Percentiles rank a stretch among this genome's conserved stretches.
Conservation (phyloP, 2,888 invertebrate species). For the Gastrophysa polygoni region DNA sequence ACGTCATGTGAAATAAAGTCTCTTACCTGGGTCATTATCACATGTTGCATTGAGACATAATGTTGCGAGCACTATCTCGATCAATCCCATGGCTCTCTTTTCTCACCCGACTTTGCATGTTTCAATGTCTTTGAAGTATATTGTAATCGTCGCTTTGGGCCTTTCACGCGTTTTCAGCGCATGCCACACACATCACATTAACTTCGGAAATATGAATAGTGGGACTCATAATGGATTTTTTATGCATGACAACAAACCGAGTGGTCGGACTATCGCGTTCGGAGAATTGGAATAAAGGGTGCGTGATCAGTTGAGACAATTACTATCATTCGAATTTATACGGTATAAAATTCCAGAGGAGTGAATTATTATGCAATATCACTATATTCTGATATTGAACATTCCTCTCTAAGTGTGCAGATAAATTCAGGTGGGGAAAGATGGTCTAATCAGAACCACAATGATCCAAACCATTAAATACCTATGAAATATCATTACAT, state of each 20-base stretch:
- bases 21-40: constrained; percentile 34
- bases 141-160: background rate
- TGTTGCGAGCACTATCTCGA: constrained; percentile 38
- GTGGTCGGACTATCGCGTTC: too few species aligned
- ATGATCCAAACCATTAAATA: too few species aligned
- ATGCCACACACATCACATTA: background rate
- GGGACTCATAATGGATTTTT: constrained; percentile 1
- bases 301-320: too few species aligned
- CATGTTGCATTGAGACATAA: constrained; percentile 43
- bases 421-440: too few species aligned
- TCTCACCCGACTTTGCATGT: constrained; percentile 21
- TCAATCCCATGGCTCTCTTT: constrained; percentile 37
- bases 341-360: too few species aligned
- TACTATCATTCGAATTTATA: too few species aligned
- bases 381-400: too few species aligned
- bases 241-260: background rate
- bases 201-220: background rate
- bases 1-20: background rate
- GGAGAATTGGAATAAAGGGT: too few species aligned
- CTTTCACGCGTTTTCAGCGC: background rate
- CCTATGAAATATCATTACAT: too few species aligned
- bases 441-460: too few species aligned
- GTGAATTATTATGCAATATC: too few species aligned
- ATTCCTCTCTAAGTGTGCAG: too few species aligned
- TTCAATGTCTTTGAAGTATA: background rate